These are phyloP conservation scores for Pycnomerus fuliginosus DNA, from an alignment of 2,888 invertebrate species.

Conservation along the genomic window DNA sequence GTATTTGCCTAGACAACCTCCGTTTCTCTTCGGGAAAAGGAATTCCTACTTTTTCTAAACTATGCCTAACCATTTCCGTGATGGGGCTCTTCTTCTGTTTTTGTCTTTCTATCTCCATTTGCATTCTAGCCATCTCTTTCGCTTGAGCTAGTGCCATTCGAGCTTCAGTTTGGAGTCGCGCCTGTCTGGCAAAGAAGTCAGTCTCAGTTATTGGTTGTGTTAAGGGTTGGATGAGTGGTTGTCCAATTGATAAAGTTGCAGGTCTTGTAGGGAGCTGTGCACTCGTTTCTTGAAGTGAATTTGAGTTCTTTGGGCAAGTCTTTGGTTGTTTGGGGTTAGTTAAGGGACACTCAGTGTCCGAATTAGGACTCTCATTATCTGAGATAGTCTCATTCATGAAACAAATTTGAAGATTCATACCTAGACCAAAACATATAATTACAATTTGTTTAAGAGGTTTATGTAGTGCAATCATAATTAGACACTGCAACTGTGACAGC, in stretches of 20 bases:
- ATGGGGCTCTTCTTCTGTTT: conserved; percentile 76
- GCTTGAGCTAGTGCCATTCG: conserved; percentile 85
- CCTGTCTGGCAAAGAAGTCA: conserved; percentile 79
- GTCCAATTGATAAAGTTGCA: conserved; percentile 49
- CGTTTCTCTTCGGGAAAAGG: conserved; percentile 81
- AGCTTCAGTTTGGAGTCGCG: conserved; percentile 82
- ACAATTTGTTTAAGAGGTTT: no score
- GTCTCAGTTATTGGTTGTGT: conserved; percentile 60
- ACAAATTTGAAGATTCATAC: conserved; percentile 93
- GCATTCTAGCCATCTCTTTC: conserved; percentile 88
- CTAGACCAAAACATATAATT: conserved; percentile 52
- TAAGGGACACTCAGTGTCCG: conserved; percentile 65
- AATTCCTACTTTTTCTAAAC: conserved; percentile 79
- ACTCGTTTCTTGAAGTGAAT: conserved; percentile 20
- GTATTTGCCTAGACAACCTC: conserved; percentile 78
- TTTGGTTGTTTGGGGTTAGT: conserved; percentile 48
- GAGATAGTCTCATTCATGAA: conserved; percentile 93
- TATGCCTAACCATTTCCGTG: conserved; percentile 80
- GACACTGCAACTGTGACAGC: no score
- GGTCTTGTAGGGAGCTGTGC: conserved; percentile 40
- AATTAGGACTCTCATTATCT: conserved; percentile 77
- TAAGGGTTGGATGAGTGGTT: conserved; percentile 54
- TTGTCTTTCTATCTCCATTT: conserved; percentile 78
- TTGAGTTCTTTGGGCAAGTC: conserved; percentile 34
- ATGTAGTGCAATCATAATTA: no score